phyloP scores from a whole-genome alignment of 1,140 invertebrate genomes.

The Zaprionus ornatus region DNA sequence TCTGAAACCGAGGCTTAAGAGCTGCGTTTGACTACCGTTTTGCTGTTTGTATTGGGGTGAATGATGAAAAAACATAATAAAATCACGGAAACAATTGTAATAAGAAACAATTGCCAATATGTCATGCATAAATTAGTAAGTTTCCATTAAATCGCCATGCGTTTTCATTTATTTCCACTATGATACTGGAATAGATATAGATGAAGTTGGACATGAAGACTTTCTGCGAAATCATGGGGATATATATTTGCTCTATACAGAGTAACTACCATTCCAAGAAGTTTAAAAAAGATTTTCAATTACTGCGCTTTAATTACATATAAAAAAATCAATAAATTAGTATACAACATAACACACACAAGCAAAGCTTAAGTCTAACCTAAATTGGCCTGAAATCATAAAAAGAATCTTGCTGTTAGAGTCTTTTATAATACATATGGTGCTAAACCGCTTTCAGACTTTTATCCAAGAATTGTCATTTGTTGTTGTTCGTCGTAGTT shows the following conservation, averaged over 20 bases:
- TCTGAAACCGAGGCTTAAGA: conserved; percentile 87
- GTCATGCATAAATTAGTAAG: conserved; percentile 55
- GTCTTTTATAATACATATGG: conserved; percentile 10
- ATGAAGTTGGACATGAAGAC: not conserved
- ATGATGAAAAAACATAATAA: conserved; percentile 65
- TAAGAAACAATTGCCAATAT: conserved; percentile 59
- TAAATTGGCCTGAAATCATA: not conserved
- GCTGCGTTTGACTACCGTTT: conserved; percentile 38
- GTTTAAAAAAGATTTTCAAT: not conserved
- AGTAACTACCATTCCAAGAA: not conserved
- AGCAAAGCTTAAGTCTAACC: conserved; percentile 35
- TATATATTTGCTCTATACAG: not conserved
- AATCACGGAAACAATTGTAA: conserved; percentile 57
- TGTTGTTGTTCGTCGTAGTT: not conserved
- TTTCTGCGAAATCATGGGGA: not conserved
- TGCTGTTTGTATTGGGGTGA: conserved; percentile 51
- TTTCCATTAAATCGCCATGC: conserved; percentile 51
- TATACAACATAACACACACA: conserved; percentile 31
- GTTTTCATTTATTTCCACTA: conserved; percentile 36
- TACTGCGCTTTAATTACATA: conserved; percentile 22
- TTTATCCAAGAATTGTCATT: conserved; percentile 21
- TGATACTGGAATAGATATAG: not conserved
- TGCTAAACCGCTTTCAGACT: conserved; percentile 23
- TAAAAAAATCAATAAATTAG: conserved; percentile 50
- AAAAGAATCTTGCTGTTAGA: not conserved